Base-by-base conservation (phyloP, 2,888 invertebrate species). In the Gandaritis pyraliata region DNA sequence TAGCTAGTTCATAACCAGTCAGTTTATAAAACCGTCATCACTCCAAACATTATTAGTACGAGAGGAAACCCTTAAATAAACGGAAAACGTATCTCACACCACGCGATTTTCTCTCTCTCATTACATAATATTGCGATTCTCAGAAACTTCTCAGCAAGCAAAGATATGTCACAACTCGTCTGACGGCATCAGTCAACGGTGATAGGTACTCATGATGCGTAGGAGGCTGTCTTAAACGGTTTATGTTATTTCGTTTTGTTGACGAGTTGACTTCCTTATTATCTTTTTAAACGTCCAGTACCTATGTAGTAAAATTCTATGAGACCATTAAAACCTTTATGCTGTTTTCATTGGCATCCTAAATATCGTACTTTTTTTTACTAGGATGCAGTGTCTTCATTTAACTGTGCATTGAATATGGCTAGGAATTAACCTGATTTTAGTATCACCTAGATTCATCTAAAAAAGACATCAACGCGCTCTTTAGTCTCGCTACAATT, bases 61-160 rank as follows among this genome's bases (percentile, higher is more conserved):
- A 47, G 56, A 48, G 29, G 30, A 16, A 48, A 41, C 13, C 30
- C 13, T 36, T 45, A 43, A 23, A 43, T 43, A 43, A 48, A 49
- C 38, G 53, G 52, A 58, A 62, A 57, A 43, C 53, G 49, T 62
- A 54, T 54, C 45, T 62, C 53, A 61, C 30, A 56, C 52, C 36
- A 61, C 49, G 46, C 53, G 6, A 6, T 41, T 49, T 49, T 43
- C 18, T 6, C 41, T 43, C 11, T 23, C 23, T 16, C 53, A 47
- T 52, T 58, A 29, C 56, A 41, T 29, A 57, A 36, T 58, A 15
- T 54, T 36, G 43, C 30, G 18, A 38, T 41, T 54, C 39, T 51
- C 13, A 36, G 12, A 58, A 54, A 58, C 50, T 54, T 54, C 39
- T 51, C 13, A 36, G 12, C 54, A 54, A 58, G 45, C 50, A 54